phyloP scores from a whole-genome alignment of 2,888 invertebrate genomes.

The Aelia acuminata region DNA sequence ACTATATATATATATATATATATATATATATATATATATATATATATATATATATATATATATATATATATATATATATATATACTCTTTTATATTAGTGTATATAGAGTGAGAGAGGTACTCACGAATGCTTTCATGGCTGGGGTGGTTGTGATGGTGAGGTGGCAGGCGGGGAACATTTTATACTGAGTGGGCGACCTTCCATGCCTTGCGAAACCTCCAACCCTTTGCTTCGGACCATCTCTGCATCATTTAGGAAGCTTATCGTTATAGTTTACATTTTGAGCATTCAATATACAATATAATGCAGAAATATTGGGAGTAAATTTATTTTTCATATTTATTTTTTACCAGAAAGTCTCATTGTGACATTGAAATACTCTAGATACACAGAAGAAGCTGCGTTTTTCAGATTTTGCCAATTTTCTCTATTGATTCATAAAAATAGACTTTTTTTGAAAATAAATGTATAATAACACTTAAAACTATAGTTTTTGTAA shows the following conservation, averaged over 20 bases:
- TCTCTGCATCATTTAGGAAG: background rate
- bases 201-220: slow-evolving; percentile 29
- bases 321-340: background rate
- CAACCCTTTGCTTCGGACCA: slow-evolving; percentile 28
- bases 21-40: too few species aligned
- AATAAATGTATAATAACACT: too few species aligned
- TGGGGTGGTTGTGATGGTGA: slow-evolving; percentile 25
- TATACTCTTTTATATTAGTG: background rate
- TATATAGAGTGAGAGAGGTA: background rate
- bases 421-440: background rate
- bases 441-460: background rate
- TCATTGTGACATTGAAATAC: background rate
- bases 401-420: background rate
- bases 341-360: too few species aligned
- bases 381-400: background rate
- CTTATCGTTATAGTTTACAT: background rate
- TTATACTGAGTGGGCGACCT: slow-evolving; percentile 38
- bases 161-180: background rate
- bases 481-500: too few species aligned
- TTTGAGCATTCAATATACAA: background rate
- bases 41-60: background rate
- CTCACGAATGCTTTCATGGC: slow-evolving; percentile 54
- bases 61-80: background rate
- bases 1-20: too few species aligned
- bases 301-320: background rate